phyloP scores from a whole-genome alignment of 2,113 vertebrate species.

The Rhinolophus ferrumequinum region DNA sequence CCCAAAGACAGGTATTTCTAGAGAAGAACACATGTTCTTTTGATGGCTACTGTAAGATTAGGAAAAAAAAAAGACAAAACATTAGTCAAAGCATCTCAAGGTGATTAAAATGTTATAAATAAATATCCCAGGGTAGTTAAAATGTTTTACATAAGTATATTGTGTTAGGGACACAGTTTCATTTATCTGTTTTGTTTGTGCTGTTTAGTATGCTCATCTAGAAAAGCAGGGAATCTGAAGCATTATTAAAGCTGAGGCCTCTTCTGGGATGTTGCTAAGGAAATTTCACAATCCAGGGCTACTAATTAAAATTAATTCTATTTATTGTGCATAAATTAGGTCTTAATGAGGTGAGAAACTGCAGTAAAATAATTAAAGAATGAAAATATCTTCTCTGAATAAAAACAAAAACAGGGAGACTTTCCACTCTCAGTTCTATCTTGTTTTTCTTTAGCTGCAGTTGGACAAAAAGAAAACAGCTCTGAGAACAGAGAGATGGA shows the following conservation, averaged over 20 bases:
- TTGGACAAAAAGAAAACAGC: not conserved
- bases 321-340: constrained; percentile 49
- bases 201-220: not conserved
- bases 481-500: not conserved
- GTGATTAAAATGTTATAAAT: not conserved
- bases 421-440: not conserved
- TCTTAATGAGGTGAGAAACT: constrained; percentile 48
- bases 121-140: not conserved
- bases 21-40: not conserved
- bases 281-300: constrained; percentile 36
- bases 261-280: constrained; percentile 62
- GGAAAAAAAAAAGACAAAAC: not conserved
- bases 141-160: not conserved
- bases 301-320: constrained; percentile 66
- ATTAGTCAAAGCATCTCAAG: not conserved
- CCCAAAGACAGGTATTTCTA: not conserved
- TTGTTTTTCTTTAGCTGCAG: constrained; percentile 32
- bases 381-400: constrained; percentile 47
- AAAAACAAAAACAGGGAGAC: not conserved
- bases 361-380: constrained; percentile 44
- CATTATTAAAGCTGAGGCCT: not conserved
- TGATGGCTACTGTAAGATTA: not conserved
- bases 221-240: constrained; percentile 19
- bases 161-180: not conserved
- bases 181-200: not conserved